Conservation (phyloP, 2,888 invertebrate genomes). For the Balanococcus diminutus region DNA sequence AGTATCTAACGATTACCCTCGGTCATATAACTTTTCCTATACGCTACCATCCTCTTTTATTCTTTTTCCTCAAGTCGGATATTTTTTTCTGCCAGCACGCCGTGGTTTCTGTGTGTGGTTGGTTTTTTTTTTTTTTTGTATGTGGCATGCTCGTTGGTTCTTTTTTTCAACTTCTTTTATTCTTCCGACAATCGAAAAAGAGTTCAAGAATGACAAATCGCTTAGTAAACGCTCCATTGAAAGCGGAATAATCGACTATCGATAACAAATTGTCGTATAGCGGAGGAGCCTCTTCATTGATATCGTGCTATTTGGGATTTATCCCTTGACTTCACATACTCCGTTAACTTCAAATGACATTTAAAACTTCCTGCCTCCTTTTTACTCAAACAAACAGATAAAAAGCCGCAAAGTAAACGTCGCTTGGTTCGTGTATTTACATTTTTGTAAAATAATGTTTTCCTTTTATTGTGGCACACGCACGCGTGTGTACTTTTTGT, state of each 20-base stretch:
- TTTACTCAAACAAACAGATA: slow-evolving; percentile 46
- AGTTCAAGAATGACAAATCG: slow-evolving; percentile 54
- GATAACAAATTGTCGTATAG: slow-evolving; percentile 53
- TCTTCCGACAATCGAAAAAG: slow-evolving; percentile 49
- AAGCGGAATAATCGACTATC: slow-evolving; percentile 54
- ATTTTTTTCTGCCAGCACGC: background rate
- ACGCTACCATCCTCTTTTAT: slow-evolving; percentile 8
- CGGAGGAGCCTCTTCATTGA: slow-evolving; percentile 38
- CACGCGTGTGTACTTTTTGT: slow-evolving; percentile 30
- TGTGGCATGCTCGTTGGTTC: background rate
- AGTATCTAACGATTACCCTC: background rate
- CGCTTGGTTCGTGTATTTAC: slow-evolving; percentile 39
- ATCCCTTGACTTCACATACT: slow-evolving; percentile 55
- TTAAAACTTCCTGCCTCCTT: slow-evolving; percentile 51
- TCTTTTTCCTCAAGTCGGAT: slow-evolving; percentile 18
- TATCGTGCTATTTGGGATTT: slow-evolving; percentile 47
- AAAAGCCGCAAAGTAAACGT: slow-evolving; percentile 53
- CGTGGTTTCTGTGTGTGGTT: background rate
- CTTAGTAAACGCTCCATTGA: slow-evolving; percentile 53
- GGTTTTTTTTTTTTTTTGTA: slow-evolving; percentile 25
- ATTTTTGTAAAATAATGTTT: slow-evolving; percentile 51
- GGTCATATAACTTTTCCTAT: slow-evolving; percentile 4
- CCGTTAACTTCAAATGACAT: slow-evolving; percentile 54
- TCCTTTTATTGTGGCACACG: slow-evolving; percentile 28
- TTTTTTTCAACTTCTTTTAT: slow-evolving; percentile 38